Base-by-base conservation (phyloP, 1,140 invertebrate species). In the Zaprionus gabonicus region DNA sequence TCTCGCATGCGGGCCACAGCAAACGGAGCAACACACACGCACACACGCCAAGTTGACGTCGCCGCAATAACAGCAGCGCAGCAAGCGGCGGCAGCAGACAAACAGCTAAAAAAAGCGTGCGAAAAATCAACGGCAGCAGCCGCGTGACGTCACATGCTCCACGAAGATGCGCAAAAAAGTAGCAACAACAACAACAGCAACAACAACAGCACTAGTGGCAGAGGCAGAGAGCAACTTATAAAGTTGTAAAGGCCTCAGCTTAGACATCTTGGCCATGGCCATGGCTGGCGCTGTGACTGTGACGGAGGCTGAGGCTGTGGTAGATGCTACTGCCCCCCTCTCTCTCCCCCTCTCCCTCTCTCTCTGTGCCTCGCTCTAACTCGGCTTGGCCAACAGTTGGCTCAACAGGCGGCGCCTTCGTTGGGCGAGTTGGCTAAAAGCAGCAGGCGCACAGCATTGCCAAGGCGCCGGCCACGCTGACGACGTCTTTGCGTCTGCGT, bases 401-500 rank as follows among this genome's bases (percentile, higher is more conserved):
- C 79, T 75, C 82, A 85, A 85, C 82, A 85, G 82, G 82, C 82
- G 79, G 78, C 82, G 82, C 82, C 82, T 85, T 77, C 75, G 75
- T 28, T 72, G 62, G 49, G 46, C 49, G 23, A 62, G 79, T 84
- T 84, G 82, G 82, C 82, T 75, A 73, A 84, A 28, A 84, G 81
- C 81, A 84, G 71, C 82, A 81, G 82, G 82, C 82, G 82, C 73
- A 56, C 82, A 84, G 82, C 78, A 78, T n/a, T 79, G 53, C 34
- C 58, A 71, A 51, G 62, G 38, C 25, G 73, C 38, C 71, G 46
- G 34, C 66, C 56, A 36, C 27, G 23, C 36, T 38, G 36, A 38
- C 17, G 10, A 41, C 5, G 31, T 34, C 31, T 34, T 10, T 34
- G 3, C 10, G 28, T 51, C 46, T 7, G 20, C 46, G 12, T 15